Conservation (phyloP, 2,888 invertebrate genomes). For the Nephrotoma flavescens region DNA sequence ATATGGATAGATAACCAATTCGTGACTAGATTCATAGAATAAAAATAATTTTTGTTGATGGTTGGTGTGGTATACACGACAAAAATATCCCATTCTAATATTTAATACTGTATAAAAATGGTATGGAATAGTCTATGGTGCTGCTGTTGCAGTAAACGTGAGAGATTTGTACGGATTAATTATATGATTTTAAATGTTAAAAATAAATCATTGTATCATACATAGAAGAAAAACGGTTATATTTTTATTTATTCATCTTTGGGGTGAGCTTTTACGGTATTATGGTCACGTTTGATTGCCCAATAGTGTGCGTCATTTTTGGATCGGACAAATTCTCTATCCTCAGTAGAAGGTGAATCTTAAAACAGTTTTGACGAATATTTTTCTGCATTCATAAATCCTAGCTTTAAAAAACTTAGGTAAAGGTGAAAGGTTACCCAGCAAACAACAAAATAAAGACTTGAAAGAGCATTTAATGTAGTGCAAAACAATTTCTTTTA, state of each 20-base stretch:
- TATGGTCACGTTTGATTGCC: too few relatives aligned
- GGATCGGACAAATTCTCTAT: too few relatives aligned
- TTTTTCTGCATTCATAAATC: fast-evolving
- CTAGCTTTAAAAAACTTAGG: too few relatives aligned
- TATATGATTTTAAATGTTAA: background rate
- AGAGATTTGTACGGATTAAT: background rate
- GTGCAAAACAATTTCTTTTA: too few relatives aligned
- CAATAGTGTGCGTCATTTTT: too few relatives aligned
- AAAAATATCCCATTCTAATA: background rate
- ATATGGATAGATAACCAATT: background rate
- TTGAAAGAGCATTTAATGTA: too few relatives aligned
- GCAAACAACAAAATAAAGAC: too few relatives aligned
- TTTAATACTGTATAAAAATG: background rate
- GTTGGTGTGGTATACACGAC: background rate
- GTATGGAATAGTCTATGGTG: background rate
- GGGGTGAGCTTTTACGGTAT: background rate
- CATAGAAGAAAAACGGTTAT: background rate
- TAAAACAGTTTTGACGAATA: too few relatives aligned
- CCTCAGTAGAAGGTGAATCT: too few relatives aligned
- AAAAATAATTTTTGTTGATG: background rate
- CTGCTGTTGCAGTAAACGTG: background rate
- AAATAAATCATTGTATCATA: background rate
- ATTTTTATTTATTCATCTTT: background rate
- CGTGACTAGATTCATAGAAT: background rate
- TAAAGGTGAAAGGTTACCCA: too few relatives aligned